phyloP scores from a whole-genome alignment of 2,888 invertebrate genomes.

The Macrophya annulata region DNA sequence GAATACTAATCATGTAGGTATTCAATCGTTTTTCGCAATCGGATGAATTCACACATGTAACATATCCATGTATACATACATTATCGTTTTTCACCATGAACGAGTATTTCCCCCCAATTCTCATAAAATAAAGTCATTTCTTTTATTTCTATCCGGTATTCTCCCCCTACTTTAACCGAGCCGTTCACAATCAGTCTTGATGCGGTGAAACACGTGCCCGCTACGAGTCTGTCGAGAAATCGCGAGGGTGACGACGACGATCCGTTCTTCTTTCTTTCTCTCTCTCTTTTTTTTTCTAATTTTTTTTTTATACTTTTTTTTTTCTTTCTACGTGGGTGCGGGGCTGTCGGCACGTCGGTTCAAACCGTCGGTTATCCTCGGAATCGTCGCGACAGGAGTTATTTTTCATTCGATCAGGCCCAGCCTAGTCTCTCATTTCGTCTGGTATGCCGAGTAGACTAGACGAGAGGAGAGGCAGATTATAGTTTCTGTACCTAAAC shows the following conservation, averaged over 20 bases:
- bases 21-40: too few relatives aligned
- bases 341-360: slow-evolving; percentile 40
- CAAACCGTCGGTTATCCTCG: not conserved
- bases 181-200: slow-evolving; percentile 9
- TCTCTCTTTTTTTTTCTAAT: too few relatives aligned
- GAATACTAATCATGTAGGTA: too few relatives aligned
- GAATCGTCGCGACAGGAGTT: slow-evolving; percentile 1
- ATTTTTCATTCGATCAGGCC: slow-evolving; percentile 42
- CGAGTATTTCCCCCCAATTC: not conserved
- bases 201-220: not conserved
- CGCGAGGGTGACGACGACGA: slow-evolving; percentile 8
- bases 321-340: slow-evolving; percentile 7
- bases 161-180: not conserved
- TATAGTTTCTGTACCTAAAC: not conserved
- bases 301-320: not conserved
- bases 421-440: not conserved
- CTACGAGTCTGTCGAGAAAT: not conserved
- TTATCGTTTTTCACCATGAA: too few relatives aligned
- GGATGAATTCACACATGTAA: too few relatives aligned
- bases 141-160: not conserved
- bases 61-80: too few relatives aligned
- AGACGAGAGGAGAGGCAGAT: too few relatives aligned
- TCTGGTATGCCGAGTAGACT: slow-evolving; percentile 41
- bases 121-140: not conserved
- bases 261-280: not conserved